Evolutionary conservation across 2,113 vertebrate species (phyloP).

Genomic region (Ageneiosus marmoratus): DNA sequence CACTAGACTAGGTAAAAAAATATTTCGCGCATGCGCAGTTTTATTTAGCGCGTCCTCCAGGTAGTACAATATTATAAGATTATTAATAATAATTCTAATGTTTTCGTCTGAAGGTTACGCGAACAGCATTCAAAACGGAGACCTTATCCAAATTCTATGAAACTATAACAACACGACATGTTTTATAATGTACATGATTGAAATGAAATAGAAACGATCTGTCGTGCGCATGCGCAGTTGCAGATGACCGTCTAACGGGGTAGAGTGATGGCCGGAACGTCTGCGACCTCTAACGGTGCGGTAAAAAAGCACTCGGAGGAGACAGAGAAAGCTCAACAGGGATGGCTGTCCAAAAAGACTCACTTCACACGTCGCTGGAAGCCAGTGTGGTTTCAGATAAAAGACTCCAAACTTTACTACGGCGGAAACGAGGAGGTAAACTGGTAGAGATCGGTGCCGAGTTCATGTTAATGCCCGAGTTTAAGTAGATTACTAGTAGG

Average conservation of each 20-base stretch:
- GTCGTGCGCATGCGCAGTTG: constrained; percentile 27
- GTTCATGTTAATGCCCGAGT: background rate
- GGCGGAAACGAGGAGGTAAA: constrained; percentile 54
- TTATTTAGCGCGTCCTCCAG: background rate
- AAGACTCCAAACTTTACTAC: constrained; percentile 49
- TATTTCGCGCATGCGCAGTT: constrained; percentile 5
- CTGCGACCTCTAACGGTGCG: constrained; percentile 59
- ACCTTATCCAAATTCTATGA: background rate
- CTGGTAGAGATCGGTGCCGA: background rate
- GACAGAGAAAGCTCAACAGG: constrained; percentile 28
- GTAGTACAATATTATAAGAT: background rate
- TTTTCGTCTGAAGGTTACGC: background rate
- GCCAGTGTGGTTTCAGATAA: constrained; percentile 50
- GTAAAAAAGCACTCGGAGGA: constrained; percentile 30
- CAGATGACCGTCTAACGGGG: no score
- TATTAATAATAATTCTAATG: no score
- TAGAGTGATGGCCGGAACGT: constrained; percentile 42
- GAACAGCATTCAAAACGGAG: background rate
- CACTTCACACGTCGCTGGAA: constrained; percentile 55
- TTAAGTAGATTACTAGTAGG: no score
- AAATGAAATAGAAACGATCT: background rate
- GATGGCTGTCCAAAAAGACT: constrained; percentile 56
- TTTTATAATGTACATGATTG: background rate
- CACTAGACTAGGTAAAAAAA: no score
- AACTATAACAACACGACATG: background rate